These are phyloP conservation scores for Pagrus major DNA, from an alignment of 2,113 vertebrate genomes.

Conservation along the genomic window DNA sequence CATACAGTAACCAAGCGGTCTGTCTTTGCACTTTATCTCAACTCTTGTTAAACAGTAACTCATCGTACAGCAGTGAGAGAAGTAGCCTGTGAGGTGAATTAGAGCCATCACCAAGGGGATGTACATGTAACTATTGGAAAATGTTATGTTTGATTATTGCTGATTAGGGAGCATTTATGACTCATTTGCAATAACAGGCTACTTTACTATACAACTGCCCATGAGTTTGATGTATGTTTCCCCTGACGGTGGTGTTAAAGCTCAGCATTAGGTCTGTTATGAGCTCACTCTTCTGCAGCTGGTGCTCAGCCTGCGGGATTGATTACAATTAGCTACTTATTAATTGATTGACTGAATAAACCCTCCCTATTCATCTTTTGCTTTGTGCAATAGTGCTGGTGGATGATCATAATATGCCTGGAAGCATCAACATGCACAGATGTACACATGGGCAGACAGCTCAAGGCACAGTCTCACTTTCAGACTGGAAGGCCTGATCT, in stretches of 20 bases:
- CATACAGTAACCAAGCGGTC: slow-evolving; percentile 14
- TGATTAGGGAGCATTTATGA: slow-evolving; percentile 46
- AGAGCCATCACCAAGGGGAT: not conserved
- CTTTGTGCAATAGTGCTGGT: slow-evolving; percentile 2
- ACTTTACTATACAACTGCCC: slow-evolving; percentile 6
- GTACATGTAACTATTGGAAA: slow-evolving; percentile 44
- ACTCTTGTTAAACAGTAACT: slow-evolving; percentile 73
- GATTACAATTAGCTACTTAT: slow-evolving; percentile 67
- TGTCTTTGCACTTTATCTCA: slow-evolving; percentile 41
- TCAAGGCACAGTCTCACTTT: slow-evolving; percentile 3
- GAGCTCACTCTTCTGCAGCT: slow-evolving; percentile 59
- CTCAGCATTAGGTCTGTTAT: slow-evolving; percentile 39
- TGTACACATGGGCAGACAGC: slow-evolving; percentile 23
- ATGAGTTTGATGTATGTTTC: slow-evolving; percentile 23
- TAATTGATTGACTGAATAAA: slow-evolving; percentile 60
- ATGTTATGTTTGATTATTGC: slow-evolving; percentile 44
- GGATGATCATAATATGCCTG: slow-evolving; percentile 7
- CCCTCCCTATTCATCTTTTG: slow-evolving; percentile 26
- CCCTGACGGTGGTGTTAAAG: slow-evolving; percentile 32
- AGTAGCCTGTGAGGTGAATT: not conserved
- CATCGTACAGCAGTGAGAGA: not conserved
- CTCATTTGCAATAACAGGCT: slow-evolving; percentile 19
- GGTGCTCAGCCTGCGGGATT: slow-evolving; percentile 65
- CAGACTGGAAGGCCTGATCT: slow-evolving; percentile 14
- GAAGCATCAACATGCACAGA: slow-evolving; percentile 17